Evolutionary conservation across 2,888 invertebrate genomes (phyloP).

Genomic region (Lepeophtheirus nordmannii): DNA sequence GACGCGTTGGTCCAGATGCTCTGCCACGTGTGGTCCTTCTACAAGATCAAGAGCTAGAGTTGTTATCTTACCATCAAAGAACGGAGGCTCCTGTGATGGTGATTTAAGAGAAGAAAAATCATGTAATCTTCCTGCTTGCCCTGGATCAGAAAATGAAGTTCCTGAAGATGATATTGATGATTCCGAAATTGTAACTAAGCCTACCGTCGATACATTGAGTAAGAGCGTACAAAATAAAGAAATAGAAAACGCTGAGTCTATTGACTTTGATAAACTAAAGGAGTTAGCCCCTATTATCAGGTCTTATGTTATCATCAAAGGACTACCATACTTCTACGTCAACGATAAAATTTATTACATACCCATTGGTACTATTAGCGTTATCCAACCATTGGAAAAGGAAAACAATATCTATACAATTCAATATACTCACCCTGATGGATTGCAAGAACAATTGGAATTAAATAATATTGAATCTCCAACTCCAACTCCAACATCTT

Average conservation of each 20-base stretch:
- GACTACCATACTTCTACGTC: background rate
- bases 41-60: background rate
- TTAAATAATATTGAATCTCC: background rate
- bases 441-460: background rate
- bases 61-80: background rate
- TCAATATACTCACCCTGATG: background rate
- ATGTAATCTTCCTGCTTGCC: background rate
- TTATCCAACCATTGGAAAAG: background rate
- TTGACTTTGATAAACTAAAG: background rate
- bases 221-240: background rate
- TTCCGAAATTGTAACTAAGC: background rate
- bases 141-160: background rate
- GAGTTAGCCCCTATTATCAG: background rate
- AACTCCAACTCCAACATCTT: background rate
- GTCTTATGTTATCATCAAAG: background rate
- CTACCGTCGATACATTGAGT: background rate
- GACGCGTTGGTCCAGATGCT: conserved; percentile 5
- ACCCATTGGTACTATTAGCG: background rate
- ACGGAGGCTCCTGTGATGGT: background rate
- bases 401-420: background rate
- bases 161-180: background rate
- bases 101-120: background rate
- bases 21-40: background rate
- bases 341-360: background rate
- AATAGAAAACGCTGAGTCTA: background rate